Base-by-base conservation (phyloP, 2,888 invertebrate species). In the Andrena bucephala region DNA sequence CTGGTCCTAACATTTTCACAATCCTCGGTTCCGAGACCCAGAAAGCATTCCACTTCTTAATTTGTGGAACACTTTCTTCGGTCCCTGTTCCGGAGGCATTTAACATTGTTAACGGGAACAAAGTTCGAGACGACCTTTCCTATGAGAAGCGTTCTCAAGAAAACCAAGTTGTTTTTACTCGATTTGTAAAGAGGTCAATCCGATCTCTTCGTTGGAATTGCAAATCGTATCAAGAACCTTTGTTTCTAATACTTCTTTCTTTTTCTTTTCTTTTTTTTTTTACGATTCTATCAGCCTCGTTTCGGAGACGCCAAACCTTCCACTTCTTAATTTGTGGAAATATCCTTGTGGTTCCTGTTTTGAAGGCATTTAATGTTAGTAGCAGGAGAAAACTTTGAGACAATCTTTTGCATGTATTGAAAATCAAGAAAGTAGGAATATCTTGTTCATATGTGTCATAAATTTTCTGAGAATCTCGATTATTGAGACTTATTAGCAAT, bases 341-440 rank as follows among this genome's bases (percentile, higher is more conserved):
- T 29, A 60, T 16, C 31, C 31, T 60, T 16, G n/a, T 62, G 33
- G 10, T 62, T 62, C 20, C 33, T 20, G 20, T 62, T 62, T 33
- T n/a, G 62, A 33, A n/a, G 62, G 10, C 33, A 62, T 20, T 33
- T n/a, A 62, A 62, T 33, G 16, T 31, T 31, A 16, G 16, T 16
- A 60, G 16, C 31, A 16, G 27, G 27, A 59, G 13, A 29, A 52
- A 57, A 57, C 20, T 20, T 57, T 10, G 57, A 57, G 57, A 57
- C 57, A 57, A 57, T 57, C 57, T 33, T 60, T 16, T 33, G 60
- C 31, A 27, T n/a, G 31, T 13, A n/a, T 60, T n/a, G 31, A 62
- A 33, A 62, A 29, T 62, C 16, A 62, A 36, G 62, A 62, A 62
- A 20, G 62, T 62, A 36, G 33, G 20, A 33, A 33, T 50, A 60